Evolutionary conservation across 2,113 vertebrate species (phyloP), one percentile per base, ranked within the genome.

Genomic region (Apeltes quadracus): DNA sequence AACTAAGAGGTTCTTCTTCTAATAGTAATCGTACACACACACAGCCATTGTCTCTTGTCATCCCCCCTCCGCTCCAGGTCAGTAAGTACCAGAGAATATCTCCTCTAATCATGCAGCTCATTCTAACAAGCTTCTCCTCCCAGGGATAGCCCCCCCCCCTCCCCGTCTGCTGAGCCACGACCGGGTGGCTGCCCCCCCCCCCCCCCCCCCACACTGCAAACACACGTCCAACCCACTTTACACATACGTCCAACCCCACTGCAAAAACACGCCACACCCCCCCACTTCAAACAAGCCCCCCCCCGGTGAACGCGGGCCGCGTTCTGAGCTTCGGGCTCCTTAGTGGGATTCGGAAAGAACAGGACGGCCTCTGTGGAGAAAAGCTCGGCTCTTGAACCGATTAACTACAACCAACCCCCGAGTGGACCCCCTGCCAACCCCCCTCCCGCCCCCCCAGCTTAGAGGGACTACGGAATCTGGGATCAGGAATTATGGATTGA

Each of bases 61-160:
- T 23, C 50, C 22, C 50, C 11, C 50, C 58, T 46, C 68, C 78
- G 64, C 39, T 54, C 6, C 44, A 41, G 67, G 36, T 78, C 68
- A 59, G 59, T 87, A 81, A 64, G 57, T 72, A 51, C 76, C 48
- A 27, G 69, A 14, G 51, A 18, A 73, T 62, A 75, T 70, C 61
- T 25, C 44, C 59, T 64, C 44, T 83, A 82, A 83, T 84, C 46
- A 4, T 27, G 43, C 36, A 57, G 83, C 75, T 85, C 75, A 55
- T 56, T 82, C 84, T 86, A 88, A 87, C 75, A 59, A 75, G 85
- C 69, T 79, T 63, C 27, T 59, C 23, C 68, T 14, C 12, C 34
- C 70, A 34, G 41, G 6, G 34, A 79, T 70, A 80, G 29, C 2
- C 29, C 29, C 2, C 29, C n/a, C 73, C 76, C 46, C 29, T 20